phyloP scores from a whole-genome alignment of 2,113 vertebrate species.

The Sporophila hypoxantha region DNA sequence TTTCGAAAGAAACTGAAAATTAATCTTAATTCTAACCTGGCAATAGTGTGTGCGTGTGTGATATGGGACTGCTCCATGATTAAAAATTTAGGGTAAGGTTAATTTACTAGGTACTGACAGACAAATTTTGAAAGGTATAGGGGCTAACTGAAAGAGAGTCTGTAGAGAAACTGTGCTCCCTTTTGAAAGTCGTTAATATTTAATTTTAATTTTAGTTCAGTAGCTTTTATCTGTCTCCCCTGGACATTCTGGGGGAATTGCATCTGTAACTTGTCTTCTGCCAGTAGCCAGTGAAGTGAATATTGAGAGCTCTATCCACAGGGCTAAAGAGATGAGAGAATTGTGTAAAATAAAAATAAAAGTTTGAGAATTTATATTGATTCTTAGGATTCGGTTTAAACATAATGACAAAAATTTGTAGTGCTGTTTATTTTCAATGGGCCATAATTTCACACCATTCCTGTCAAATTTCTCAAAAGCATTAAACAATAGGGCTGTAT shows the following conservation, averaged over 20 bases:
- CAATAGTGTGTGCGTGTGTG: background rate
- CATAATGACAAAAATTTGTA: background rate
- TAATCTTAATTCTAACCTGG: background rate
- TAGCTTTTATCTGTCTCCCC: background rate
- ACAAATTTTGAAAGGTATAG: background rate
- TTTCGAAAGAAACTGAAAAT: slow-evolving; percentile 18
- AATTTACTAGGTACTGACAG: background rate
- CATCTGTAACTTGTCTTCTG: background rate
- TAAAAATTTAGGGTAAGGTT: background rate
- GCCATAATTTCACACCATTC: background rate
- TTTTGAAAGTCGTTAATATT: background rate
- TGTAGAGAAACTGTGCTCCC: background rate
- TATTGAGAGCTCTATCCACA: background rate
- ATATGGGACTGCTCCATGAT: background rate
- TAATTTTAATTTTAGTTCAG: background rate
- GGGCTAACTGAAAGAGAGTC: background rate
- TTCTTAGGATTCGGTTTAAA: background rate
- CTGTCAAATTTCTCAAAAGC: background rate
- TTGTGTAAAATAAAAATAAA: background rate
- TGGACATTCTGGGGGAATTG: background rate
- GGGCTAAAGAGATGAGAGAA: background rate
- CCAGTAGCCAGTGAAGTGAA: background rate
- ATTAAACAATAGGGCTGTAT: background rate
- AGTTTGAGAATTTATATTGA: background rate
- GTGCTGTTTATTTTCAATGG: background rate